Conservation (phyloP, 2,113 vertebrate species). For the Dromaius novaehollandiae region DNA sequence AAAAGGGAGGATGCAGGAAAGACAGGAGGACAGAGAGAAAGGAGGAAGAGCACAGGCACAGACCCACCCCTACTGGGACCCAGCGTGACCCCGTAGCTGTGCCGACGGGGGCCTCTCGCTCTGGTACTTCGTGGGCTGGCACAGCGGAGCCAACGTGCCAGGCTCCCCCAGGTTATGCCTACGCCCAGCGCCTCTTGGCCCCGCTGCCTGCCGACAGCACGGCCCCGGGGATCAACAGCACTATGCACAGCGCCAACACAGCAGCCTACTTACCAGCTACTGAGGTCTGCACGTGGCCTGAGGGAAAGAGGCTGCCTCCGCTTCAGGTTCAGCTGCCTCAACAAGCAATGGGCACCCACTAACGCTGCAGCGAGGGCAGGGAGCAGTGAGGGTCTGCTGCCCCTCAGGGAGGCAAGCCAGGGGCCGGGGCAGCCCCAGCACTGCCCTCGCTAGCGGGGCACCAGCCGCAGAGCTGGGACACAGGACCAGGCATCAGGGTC, state of each 20-base stretch:
- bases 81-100: accelerated
- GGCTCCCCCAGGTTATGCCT: no score
- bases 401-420: no score
- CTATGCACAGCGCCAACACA: accelerated
- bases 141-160: background rate
- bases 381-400: accelerated
- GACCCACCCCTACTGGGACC: accelerated
- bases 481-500: background rate
- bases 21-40: no score
- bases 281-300: background rate
- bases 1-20: background rate
- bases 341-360: no score
- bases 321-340: no score
- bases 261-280: background rate
- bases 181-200: background rate
- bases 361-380: no score
- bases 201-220: no score
- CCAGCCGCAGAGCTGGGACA: background rate
- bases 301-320: background rate
- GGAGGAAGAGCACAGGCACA: background rate
- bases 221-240: background rate
- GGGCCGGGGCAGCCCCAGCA: background rate
- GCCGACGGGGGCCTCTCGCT: accelerated
- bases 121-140: accelerated
- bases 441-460: background rate